Conservation (phyloP, 2,113 vertebrate species). For the Heliornis fulica region DNA sequence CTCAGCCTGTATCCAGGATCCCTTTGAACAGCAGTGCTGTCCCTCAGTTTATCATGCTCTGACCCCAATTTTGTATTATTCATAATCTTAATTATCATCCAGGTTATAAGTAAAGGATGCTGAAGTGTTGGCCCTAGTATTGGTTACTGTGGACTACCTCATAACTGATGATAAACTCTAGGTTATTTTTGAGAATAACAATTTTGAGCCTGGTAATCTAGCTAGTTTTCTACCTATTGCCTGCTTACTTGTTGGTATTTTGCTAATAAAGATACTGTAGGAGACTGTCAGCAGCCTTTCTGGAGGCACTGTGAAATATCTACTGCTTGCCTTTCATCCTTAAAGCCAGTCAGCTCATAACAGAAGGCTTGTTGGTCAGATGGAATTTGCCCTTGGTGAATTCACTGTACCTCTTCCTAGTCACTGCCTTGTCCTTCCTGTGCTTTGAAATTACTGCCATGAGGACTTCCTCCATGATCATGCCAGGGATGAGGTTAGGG, state of each 20-base stretch:
- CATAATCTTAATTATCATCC: background rate
- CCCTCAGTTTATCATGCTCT: background rate
- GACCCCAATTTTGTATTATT: background rate
- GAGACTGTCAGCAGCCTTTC: background rate
- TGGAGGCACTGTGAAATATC: background rate
- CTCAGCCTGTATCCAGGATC: background rate
- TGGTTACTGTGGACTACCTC: background rate
- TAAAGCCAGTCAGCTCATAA: background rate
- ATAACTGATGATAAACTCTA: background rate
- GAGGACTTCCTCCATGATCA: background rate
- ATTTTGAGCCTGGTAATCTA: background rate
- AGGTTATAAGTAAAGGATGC: background rate
- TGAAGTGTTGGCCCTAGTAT: background rate
- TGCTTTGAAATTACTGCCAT: background rate
- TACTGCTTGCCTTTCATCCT: background rate
- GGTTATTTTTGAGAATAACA: background rate
- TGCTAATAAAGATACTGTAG: background rate
- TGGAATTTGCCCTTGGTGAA: background rate
- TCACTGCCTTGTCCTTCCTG: background rate
- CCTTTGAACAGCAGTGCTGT: background rate
- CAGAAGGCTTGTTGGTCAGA: background rate
- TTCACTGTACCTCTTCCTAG: fast-evolving
- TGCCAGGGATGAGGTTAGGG: background rate
- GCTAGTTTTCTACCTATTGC: background rate
- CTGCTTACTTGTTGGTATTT: background rate